These are phyloP conservation scores for Drosophila bipectinata DNA, from an alignment of 1,140 invertebrate genomes.

Conservation along the genomic window DNA sequence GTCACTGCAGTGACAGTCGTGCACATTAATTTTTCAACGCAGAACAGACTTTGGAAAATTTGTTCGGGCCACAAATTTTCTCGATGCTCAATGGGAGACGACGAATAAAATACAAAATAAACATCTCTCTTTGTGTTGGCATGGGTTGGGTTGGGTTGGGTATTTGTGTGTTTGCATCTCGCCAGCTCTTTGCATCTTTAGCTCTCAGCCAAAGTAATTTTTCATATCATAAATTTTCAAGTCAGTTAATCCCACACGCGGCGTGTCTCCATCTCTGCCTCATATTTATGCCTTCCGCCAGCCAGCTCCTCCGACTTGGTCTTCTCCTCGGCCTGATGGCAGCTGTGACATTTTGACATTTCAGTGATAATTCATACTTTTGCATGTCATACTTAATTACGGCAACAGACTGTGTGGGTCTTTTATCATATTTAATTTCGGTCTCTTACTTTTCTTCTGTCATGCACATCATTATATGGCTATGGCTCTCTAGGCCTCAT, in stretches of 20 bases:
- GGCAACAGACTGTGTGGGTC: conserved; percentile 74
- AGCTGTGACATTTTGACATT: conserved; percentile 82
- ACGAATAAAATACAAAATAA: conserved; percentile 64
- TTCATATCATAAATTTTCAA: conserved; percentile 82
- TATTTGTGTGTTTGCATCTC: conserved; percentile 15
- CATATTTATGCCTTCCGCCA: conserved; percentile 67
- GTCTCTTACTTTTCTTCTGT: conserved; percentile 57
- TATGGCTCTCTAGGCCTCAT: conserved; percentile 43
- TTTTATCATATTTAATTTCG: conserved; percentile 65
- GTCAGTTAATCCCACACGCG: conserved; percentile 80
- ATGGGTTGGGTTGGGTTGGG: not conserved
- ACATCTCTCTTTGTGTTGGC: conserved; percentile 35
- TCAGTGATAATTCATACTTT: conserved; percentile 83
- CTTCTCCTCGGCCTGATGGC: conserved; percentile 56
- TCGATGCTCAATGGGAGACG: conserved; percentile 44
- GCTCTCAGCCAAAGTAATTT: conserved; percentile 74
- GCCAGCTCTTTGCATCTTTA: conserved; percentile 24
- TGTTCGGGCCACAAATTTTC: conserved; percentile 74
- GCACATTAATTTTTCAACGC: conserved; percentile 80
- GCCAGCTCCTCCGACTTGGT: conserved; percentile 26
- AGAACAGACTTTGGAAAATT: conserved; percentile 74
- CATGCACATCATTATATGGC: conserved; percentile 50
- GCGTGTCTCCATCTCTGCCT: conserved; percentile 47
- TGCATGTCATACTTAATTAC: conserved; percentile 83
- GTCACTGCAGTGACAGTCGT: conserved; percentile 78